Percentiles rank a stretch among this genome's conserved stretches.
phyloP scores from a whole-genome alignment of 1,140 invertebrate species.

The Drosophila obscura region DNA sequence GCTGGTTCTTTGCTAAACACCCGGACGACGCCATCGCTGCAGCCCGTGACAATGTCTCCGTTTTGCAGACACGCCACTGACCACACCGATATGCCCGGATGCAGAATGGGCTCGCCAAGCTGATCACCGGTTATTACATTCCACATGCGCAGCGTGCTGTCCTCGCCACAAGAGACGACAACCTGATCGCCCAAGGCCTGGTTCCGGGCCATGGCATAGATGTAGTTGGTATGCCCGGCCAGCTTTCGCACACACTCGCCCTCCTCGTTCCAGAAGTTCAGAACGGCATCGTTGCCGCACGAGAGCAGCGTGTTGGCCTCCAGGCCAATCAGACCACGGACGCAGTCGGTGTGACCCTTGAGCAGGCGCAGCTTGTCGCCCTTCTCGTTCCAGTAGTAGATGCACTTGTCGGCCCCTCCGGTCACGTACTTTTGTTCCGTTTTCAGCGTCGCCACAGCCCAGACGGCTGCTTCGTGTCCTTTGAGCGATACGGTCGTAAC shows the following conservation, averaged over 20 bases:
- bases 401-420: constrained; percentile 95
- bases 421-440: constrained; percentile 88
- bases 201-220: constrained; percentile 87
- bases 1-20: constrained; percentile 91
- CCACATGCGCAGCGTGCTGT: constrained; percentile 95
- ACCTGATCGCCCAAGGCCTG: constrained; percentile 85
- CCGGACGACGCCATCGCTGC: constrained; percentile 93
- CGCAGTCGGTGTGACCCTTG: constrained; percentile 95
- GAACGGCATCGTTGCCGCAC: constrained; percentile 94
- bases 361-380: constrained; percentile 83
- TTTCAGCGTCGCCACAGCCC: constrained; percentile 90
- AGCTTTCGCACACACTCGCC: constrained; percentile 92
- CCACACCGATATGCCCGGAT: constrained; percentile 96
- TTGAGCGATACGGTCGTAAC: constrained; percentile 86
- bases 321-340: constrained; percentile 90
- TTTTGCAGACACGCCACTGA: constrained; percentile 91
- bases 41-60: constrained; percentile 95
- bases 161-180: constrained; percentile 93
- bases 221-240: constrained; percentile 92
- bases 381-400: constrained; percentile 91
- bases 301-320: constrained; percentile 91
- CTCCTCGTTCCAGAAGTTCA: constrained; percentile 91
- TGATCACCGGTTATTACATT: constrained; percentile 83
- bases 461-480: constrained; percentile 95
- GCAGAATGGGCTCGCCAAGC: constrained; percentile 87